Conservation (phyloP, 2,113 vertebrate species). For the Echinops telfairi region DNA sequence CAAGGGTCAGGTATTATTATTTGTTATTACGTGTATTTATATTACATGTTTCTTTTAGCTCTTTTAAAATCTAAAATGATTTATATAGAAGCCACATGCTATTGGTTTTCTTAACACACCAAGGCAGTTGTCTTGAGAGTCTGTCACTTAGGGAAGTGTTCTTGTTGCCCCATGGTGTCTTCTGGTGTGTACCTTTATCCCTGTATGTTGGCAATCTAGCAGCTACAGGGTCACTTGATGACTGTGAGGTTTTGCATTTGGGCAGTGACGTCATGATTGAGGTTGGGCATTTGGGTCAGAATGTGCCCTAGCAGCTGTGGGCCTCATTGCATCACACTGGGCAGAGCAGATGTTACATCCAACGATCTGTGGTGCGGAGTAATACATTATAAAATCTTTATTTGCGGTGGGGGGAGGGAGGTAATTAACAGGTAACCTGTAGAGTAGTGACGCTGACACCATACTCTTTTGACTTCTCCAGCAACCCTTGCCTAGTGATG, state of each 20-base stretch:
- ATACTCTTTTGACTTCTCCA: background rate
- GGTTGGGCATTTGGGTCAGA: background rate
- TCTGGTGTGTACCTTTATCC: slow-evolving; percentile 55
- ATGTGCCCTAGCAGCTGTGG: background rate
- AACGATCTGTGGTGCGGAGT: slow-evolving; percentile 17
- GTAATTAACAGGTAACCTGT: slow-evolving; percentile 30
- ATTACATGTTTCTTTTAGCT: background rate
- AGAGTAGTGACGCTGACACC: background rate
- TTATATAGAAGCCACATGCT: slow-evolving; percentile 11
- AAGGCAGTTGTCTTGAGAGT: slow-evolving; percentile 43
- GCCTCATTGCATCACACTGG: background rate
- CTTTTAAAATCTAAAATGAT: slow-evolving; percentile 29
- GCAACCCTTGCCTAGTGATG: background rate
- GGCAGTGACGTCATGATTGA: too few relatives aligned
- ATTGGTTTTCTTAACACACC: slow-evolving; percentile 11
- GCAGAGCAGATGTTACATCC: background rate
- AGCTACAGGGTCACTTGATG: background rate
- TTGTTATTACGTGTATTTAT: background rate
- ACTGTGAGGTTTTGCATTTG: background rate
- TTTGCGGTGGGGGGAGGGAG: too few relatives aligned
- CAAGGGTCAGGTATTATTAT: background rate
- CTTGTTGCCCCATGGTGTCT: slow-evolving; percentile 39
- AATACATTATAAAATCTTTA: background rate
- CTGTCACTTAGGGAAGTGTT: slow-evolving; percentile 49
- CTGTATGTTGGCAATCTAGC: background rate